A percentile compares a stretch with the other conserved stretches of the same genome.
Conservation (phyloP, 1,140 invertebrate genomes). For the Drosophila nebulosa region DNA sequence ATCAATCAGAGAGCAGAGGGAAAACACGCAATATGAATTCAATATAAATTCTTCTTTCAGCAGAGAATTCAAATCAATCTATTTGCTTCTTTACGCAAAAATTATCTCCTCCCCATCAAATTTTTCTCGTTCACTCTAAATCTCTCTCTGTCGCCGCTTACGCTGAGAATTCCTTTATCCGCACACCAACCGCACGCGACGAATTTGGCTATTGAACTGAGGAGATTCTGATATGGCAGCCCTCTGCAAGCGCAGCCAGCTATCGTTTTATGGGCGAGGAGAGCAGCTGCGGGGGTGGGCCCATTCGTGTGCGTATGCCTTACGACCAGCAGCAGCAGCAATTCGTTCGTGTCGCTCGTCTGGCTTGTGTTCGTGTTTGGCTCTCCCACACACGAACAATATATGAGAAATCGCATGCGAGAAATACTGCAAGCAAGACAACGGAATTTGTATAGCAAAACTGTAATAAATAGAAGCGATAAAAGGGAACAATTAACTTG, state of each 20-base stretch:
- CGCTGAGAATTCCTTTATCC: not conserved
- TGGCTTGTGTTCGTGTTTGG: not conserved
- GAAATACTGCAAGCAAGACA: not conserved
- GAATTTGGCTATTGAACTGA: conserved; percentile 54
- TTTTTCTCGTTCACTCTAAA: not conserved
- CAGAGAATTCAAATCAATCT: too few relatives aligned
- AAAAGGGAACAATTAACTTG: too few relatives aligned
- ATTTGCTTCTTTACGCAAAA: too few relatives aligned
- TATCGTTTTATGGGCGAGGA: not conserved
- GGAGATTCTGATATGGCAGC: conserved; percentile 4
- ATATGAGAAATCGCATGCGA: conserved; percentile 50
- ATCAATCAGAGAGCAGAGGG: conserved; percentile 24
- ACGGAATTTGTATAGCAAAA: not conserved
- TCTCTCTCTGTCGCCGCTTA: not conserved
- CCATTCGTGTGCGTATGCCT: not conserved
- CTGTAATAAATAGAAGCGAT: too few relatives aligned
- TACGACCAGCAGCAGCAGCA: not conserved
- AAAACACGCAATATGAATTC: too few relatives aligned
- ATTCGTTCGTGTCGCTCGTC: not conserved
- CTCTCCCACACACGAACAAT: not conserved
- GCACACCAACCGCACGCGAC: conserved; percentile 50
- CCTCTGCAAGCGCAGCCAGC: not conserved
- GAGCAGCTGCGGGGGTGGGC: not conserved
- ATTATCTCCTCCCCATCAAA: too few relatives aligned
- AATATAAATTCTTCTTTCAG: too few relatives aligned